These are phyloP conservation scores for Meganola albula DNA, from an alignment of 2,888 invertebrate genomes.

Conservation along the genomic window DNA sequence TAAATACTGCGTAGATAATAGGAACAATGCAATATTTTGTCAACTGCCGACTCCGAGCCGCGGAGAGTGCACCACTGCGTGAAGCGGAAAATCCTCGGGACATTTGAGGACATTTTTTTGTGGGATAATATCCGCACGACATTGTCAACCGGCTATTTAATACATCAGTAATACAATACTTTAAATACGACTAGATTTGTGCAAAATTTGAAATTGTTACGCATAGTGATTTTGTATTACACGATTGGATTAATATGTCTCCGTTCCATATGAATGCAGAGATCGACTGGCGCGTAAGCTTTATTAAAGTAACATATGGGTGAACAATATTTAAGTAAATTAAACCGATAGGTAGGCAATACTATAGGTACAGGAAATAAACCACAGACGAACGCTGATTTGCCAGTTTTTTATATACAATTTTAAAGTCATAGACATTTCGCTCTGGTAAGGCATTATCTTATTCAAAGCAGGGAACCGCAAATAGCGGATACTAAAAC, in stretches of 20 bases:
- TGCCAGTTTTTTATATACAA: no score
- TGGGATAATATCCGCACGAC: constrained; percentile 76
- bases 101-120: constrained; percentile 75
- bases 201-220: constrained; percentile 75
- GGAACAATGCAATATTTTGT: constrained; percentile 78
- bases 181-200: constrained; percentile 76
- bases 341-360: no score
- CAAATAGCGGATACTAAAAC: no score
- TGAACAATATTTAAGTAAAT: no score
- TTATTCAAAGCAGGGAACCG: no score
- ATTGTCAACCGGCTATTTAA: constrained; percentile 77
- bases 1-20: constrained; percentile 75
- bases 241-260: constrained; percentile 64
- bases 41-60: constrained; percentile 71
- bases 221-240: constrained; percentile 62
- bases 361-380: no score
- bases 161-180: constrained; percentile 76
- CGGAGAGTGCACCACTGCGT: constrained; percentile 72
- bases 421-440: no score
- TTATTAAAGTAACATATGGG: no score
- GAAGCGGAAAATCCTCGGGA: constrained; percentile 78
- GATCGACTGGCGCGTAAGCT: constrained; percentile 14
- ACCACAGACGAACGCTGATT: no score
- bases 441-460: no score
- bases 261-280: constrained; percentile 24